A percentile compares a stretch with the other conserved stretches of the same genome.
Conservation (phyloP, 2,888 invertebrate genomes). For the Andrena bucephala region DNA sequence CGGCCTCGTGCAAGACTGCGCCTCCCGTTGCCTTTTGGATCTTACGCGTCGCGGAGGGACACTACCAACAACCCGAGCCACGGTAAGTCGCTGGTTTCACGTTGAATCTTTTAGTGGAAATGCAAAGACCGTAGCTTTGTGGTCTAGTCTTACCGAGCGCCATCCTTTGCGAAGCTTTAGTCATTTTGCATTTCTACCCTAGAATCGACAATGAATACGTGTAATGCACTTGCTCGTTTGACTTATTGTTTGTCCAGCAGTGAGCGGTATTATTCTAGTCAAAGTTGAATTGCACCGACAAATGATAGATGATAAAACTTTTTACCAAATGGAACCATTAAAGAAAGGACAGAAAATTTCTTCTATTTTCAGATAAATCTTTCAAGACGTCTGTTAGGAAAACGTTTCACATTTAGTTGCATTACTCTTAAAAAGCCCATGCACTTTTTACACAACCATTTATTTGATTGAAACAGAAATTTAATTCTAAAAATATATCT, state of each 20-base stretch:
- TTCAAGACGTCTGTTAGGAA: too few relatives aligned
- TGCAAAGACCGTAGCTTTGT: not conserved
- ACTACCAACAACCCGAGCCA: too few relatives aligned
- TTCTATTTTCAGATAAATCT: too few relatives aligned
- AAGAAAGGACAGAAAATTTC: too few relatives aligned
- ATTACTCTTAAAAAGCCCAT: too few relatives aligned
- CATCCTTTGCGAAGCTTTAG: not conserved
- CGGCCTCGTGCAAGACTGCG: conserved; percentile 15
- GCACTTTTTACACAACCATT: too few relatives aligned
- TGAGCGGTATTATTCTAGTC: not conserved
- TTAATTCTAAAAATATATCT: too few relatives aligned
- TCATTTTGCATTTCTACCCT: not conserved
- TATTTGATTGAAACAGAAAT: too few relatives aligned
- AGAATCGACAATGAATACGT: not conserved
- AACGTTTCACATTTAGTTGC: too few relatives aligned
- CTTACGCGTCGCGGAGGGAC: conserved; percentile 3
- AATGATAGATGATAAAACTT: too few relatives aligned
- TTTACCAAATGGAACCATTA: too few relatives aligned
- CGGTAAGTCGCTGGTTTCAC: conserved; percentile 20
- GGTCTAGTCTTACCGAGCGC: not conserved
- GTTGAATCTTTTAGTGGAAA: not conserved
- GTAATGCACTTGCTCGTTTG: not conserved
- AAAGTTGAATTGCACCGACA: conserved; percentile 13
- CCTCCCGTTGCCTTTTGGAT: conserved; percentile 17
- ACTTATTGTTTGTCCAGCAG: conserved; percentile 7